phyloP scores from a whole-genome alignment of 2,113 vertebrate genomes.

The Azemiops feae region DNA sequence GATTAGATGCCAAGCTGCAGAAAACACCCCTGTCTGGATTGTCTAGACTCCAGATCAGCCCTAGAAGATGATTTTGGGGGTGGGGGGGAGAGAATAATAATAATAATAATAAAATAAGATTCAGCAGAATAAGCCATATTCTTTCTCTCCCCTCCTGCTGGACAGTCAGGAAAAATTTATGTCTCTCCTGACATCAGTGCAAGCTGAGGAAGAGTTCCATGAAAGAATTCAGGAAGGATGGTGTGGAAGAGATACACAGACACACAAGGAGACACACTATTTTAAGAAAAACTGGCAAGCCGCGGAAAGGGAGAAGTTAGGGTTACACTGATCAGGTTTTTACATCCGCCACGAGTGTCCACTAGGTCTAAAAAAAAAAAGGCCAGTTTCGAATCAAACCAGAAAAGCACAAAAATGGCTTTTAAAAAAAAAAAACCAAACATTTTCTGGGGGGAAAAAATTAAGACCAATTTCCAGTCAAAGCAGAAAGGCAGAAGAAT shows the following conservation, averaged over 20 bases:
- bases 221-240: not conserved
- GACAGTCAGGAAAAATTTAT: not conserved
- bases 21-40: not conserved
- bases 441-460: not conserved
- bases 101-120: not conserved
- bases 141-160: not conserved
- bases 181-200: not conserved
- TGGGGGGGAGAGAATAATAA: fast-evolving
- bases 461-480: too few relatives aligned
- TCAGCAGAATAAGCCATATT: not conserved
- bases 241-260: not conserved
- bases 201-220: not conserved
- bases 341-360: not conserved
- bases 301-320: fast-evolving
- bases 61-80: not conserved
- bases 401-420: not conserved
- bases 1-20: not conserved
- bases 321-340: not conserved
- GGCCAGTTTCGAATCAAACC: not conserved
- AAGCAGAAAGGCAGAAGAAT: too few relatives aligned
- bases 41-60: not conserved
- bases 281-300: not conserved
- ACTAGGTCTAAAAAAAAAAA: not conserved
- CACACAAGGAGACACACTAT: not conserved
- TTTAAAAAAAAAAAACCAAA: not conserved